These are phyloP conservation scores for Raja brachyura DNA, from an alignment of 2,113 vertebrate genomes.

Conservation along the genomic window DNA sequence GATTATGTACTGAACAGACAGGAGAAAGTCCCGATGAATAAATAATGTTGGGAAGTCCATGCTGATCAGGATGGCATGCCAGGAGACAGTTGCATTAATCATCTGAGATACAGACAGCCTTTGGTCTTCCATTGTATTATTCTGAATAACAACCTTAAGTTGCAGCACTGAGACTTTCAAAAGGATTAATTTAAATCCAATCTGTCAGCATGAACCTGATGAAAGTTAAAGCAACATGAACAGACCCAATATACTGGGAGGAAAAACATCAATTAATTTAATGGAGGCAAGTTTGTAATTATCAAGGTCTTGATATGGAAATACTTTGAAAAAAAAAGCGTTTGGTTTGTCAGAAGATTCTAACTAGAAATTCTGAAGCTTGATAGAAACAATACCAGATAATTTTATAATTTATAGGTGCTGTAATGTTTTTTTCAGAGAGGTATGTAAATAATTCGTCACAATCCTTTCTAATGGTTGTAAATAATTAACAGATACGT, in stretches of 20 bases:
- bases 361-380: not conserved
- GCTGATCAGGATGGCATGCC: not conserved
- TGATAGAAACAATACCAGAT: not conserved
- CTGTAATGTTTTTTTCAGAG: not conserved
- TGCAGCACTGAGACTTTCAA: not conserved
- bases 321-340: too few relatives aligned
- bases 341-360: not conserved
- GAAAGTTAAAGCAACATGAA: not conserved
- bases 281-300: not conserved
- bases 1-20: not conserved
- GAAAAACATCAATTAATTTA: not conserved
- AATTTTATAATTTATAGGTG: not conserved
- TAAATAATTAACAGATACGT: slow-evolving; percentile 20
- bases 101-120: not conserved
- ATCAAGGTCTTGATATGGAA: not conserved
- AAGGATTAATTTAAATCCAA: not conserved
- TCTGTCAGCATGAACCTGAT: not conserved
- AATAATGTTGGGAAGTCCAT: not conserved
- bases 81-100: not conserved
- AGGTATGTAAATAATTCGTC: not conserved
- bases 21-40: not conserved
- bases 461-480: not conserved
- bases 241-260: not conserved
- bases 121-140: not conserved
- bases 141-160: slow-evolving; percentile 5